Evolutionary conservation across 2,888 invertebrate species (phyloP), one percentile per base, ranked within the genome.

Genomic region (Shargacucullia verbasci): DNA sequence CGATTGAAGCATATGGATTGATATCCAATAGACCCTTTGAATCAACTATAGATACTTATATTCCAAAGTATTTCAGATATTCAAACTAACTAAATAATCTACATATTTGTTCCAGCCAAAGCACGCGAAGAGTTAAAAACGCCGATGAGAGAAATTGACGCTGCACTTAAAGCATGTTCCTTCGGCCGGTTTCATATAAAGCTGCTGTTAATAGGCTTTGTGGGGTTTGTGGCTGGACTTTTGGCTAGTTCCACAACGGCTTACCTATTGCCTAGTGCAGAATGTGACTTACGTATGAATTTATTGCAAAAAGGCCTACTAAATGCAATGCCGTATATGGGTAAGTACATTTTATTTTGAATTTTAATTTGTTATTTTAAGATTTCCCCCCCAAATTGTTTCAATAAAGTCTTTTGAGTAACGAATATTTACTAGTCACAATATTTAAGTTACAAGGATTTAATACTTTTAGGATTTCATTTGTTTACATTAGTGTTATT

Each of bases 281-380:
- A 91, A 76, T 91, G 91, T 50, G 91, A 91, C 20, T 70, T 91
- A 0, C 44, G 84, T 3, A 90, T 91, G 91, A 79, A 81, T 33
- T 70, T 91, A 46, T 12, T 87, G 20, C 81, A 87, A 46, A 91
- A 91, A 45, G 91, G 91, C 0, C 27, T 89, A 14, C 61, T 91
- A 6, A 91, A 87, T 66, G 91, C 89, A 0, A 79, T 84, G 54
- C 89, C 90, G 2, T 91, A 86, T 76, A 60, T 85, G 13, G 91
- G 91, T 91, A 59, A 86, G 85, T 74, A 5, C 2, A 10, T 5
- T 25, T 20, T 14, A 7, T 14, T 13, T 25, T n/a, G 3, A 31
- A 14, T 13, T 13, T 29, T n/a, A 29, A 7, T 3, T 27, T 27
- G 27, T 27, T n/a, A n/a, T n/a, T n/a, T n/a, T n/a, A n/a, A 27